A percentile compares a stretch with the other conserved stretches of the same genome.
Evolutionary conservation across 2,113 vertebrate genomes (phyloP).

Genomic region (Bos javanicus): DNA sequence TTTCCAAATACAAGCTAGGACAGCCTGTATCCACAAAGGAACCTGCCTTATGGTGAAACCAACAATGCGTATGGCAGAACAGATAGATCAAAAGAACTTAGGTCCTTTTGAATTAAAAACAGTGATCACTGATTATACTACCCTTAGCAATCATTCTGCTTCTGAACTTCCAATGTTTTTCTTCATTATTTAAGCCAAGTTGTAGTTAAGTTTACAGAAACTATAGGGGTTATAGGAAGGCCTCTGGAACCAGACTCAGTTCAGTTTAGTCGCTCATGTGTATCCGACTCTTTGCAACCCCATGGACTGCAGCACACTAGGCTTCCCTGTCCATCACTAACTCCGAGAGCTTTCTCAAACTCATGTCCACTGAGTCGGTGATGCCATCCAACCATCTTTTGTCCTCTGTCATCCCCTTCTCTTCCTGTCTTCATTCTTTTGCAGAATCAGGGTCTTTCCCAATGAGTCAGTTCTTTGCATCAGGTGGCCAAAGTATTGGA

Average conservation of each 20-base stretch:
- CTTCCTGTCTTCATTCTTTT: background rate
- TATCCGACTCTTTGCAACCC: background rate
- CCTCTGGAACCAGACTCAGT: background rate
- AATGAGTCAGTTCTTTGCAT: background rate
- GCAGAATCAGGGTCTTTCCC: background rate
- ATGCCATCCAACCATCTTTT: background rate
- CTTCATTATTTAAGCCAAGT: background rate
- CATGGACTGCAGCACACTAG: background rate
- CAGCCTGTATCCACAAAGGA: background rate
- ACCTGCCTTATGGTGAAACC: background rate
- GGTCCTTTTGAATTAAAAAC: background rate
- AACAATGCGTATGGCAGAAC: background rate
- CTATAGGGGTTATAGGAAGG: background rate
- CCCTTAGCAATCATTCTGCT: background rate
- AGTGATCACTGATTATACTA: background rate
- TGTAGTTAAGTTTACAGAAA: background rate
- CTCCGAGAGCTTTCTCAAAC: background rate
- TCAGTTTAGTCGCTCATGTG: fast-evolving
- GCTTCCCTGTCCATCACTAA: background rate
- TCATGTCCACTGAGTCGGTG: background rate
- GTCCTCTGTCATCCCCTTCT: background rate
- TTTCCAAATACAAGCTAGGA: background rate
- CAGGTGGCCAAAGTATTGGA: background rate
- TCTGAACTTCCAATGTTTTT: background rate
- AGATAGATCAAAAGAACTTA: background rate